Percentiles rank a stretch among this genome's conserved stretches.
Conservation (phyloP, 2,797 vertebrate genomes). For the Anniella stebbinsi region DNA sequence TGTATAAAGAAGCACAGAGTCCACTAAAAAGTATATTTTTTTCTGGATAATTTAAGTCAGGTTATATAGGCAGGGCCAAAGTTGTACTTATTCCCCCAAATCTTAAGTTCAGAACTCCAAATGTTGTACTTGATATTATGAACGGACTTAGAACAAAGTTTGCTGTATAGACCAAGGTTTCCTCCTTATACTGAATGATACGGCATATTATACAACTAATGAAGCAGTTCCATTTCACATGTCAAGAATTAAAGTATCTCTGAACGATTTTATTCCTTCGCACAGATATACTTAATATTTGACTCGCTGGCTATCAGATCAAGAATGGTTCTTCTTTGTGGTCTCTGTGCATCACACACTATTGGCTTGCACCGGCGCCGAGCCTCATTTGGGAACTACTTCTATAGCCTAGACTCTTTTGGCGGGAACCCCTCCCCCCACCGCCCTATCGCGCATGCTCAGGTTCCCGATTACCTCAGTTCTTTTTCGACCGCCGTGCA, state of each 20-base stretch:
- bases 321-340: too few relatives aligned
- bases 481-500: too few relatives aligned
- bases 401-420: too few relatives aligned
- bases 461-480: too few relatives aligned
- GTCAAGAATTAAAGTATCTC: too few relatives aligned
- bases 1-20: background rate
- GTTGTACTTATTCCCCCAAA: background rate
- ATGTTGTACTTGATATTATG: background rate
- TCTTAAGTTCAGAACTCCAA: background rate
- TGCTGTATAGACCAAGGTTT: background rate
- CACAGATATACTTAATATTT: background rate
- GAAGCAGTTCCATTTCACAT: background rate
- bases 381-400: too few relatives aligned
- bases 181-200: background rate
- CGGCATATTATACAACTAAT: background rate
- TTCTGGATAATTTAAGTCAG: background rate
- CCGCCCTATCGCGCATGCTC: too few relatives aligned
- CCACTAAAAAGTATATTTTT: background rate
- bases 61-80: background rate
- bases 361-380: too few relatives aligned
- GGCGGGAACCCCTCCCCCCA: too few relatives aligned
- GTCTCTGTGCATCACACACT: too few relatives aligned
- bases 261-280: background rate
- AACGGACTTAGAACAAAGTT: background rate
- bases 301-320: background rate